Percentiles rank a stretch among this genome's conserved stretches.
These are phyloP conservation scores for Acleris emargana DNA, from an alignment of 2,888 invertebrate species.

Conservation along the genomic window DNA sequence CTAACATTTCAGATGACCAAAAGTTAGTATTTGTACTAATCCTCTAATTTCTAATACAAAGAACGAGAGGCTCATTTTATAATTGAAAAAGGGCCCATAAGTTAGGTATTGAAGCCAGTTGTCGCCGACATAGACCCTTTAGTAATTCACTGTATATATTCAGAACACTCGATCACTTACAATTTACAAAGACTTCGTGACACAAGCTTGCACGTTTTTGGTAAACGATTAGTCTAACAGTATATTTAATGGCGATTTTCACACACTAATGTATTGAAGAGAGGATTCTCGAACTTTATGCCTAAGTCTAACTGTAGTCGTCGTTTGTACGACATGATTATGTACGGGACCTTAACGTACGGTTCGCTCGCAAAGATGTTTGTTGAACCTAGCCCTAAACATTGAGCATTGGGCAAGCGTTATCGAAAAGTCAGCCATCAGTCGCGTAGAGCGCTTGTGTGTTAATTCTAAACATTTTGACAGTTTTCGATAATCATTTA, in stretches of 20 bases:
- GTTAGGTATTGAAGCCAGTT: background rate
- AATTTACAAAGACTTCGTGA: conserved; percentile 69
- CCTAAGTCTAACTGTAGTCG: background rate
- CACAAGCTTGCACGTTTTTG: conserved; percentile 37
- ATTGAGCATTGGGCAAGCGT: too few relatives aligned
- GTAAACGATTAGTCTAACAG: conserved; percentile 26
- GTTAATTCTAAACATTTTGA: too few relatives aligned
- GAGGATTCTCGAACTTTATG: background rate
- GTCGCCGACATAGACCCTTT: background rate
- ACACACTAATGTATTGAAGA: background rate
- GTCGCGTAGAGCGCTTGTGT: too few relatives aligned
- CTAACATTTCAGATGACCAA: too few relatives aligned
- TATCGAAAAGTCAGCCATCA: too few relatives aligned
- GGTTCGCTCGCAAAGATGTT: too few relatives aligned
- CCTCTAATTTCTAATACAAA: background rate
- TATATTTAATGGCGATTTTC: conserved; percentile 4
- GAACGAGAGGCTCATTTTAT: too few relatives aligned
- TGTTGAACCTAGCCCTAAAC: too few relatives aligned
- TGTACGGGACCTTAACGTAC: too few relatives aligned
- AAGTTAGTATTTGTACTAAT: background rate
- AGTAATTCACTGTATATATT: conserved; percentile 13
- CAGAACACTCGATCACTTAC: conserved; percentile 52
- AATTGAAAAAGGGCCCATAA: background rate
- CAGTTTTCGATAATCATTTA: too few relatives aligned
- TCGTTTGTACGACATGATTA: too few relatives aligned